Evolutionary conservation across 2,113 vertebrate genomes (phyloP), one percentile per base, ranked within the genome.

Genomic region (Campylomormyrus numenius): DNA sequence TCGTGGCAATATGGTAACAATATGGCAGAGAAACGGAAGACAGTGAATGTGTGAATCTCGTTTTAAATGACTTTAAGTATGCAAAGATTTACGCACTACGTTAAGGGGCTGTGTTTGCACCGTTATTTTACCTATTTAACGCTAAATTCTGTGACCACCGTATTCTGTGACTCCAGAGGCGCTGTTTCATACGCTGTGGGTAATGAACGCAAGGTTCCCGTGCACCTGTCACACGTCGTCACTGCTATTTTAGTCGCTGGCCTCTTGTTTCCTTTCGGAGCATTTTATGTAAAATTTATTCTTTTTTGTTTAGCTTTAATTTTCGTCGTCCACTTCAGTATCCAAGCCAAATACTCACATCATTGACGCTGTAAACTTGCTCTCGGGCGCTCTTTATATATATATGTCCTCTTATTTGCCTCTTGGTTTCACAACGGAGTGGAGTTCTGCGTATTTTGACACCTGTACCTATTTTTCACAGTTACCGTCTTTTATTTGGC

Each of bases 351-450:
- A 31, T 35, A 74, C 83, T 85, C 21, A 62, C 83, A 49, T 9
- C 21, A 5, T 6, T n/a, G 8, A 49, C 21, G 24, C 35, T n/a
- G 21, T 15, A 74, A 74, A 13, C n/a, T 27, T 66, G 49, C 31
- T 56, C n/a, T 48, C 48, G 8, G 8, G 53, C 2, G 39, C 45
- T 46, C 31, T 45, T 56, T 48, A 90, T 91, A 49, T 88, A 66
- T 91, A 62, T 3, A 74, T 91, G 92, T 87, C 90, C 48, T 52
- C 88, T 39, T 88, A 89, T 85, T 88, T 62, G 77, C 24, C 49
- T 91, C 31, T 89, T 90, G 53, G 87, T 92, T 92, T 89, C 91
- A 91, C 90, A 92, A 90, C 77, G 90, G 70, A 17, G 70, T 80
- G 66, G 6, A 56, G 53, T 46, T 50, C n/a, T 89, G 46, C 48